Evolutionary conservation across 1,140 invertebrate genomes (phyloP).

Genomic region (Drosophila nigrodunni): DNA sequence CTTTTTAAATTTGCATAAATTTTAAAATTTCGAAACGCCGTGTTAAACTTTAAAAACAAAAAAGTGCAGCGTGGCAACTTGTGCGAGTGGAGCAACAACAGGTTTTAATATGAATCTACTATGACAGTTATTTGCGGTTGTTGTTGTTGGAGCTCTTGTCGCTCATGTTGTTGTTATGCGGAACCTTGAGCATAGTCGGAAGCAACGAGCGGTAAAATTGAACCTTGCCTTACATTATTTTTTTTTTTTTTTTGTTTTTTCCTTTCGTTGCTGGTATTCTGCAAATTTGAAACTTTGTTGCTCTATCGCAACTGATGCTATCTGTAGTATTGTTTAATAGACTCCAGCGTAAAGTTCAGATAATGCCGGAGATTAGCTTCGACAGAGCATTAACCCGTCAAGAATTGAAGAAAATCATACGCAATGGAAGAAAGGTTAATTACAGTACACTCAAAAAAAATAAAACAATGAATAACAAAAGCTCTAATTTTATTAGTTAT

Average conservation of each 20-base stretch:
- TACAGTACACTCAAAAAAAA: neutral
- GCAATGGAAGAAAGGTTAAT: constrained; percentile 65
- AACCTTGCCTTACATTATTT: constrained; percentile 70
- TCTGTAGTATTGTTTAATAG: constrained; percentile 17
- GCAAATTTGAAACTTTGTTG: constrained; percentile 58
- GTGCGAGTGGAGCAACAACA: constrained; percentile 47
- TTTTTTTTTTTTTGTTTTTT: constrained; percentile 28
- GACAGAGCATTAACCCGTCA: constrained; percentile 47
- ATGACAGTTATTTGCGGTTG: neutral
- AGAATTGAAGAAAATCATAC: constrained; percentile 59
- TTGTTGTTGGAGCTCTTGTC: constrained; percentile 13
- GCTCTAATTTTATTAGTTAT: too few species aligned
- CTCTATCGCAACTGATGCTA: neutral
- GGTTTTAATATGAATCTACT: constrained; percentile 49
- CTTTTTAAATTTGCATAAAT: neutral
- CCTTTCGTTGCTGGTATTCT: constrained; percentile 29
- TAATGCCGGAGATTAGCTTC: constrained; percentile 55
- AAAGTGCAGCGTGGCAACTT: constrained; percentile 61
- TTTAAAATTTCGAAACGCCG: neutral
- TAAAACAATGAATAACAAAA: too few species aligned
- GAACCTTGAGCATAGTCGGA: constrained; percentile 47
- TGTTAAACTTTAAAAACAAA: constrained; percentile 31
- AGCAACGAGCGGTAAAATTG: constrained; percentile 35
- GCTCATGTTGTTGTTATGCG: constrained; percentile 18
- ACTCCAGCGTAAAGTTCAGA: constrained; percentile 41